Evolutionary conservation across 2,113 vertebrate species (phyloP).

Genomic region (Vidua chalybeata): DNA sequence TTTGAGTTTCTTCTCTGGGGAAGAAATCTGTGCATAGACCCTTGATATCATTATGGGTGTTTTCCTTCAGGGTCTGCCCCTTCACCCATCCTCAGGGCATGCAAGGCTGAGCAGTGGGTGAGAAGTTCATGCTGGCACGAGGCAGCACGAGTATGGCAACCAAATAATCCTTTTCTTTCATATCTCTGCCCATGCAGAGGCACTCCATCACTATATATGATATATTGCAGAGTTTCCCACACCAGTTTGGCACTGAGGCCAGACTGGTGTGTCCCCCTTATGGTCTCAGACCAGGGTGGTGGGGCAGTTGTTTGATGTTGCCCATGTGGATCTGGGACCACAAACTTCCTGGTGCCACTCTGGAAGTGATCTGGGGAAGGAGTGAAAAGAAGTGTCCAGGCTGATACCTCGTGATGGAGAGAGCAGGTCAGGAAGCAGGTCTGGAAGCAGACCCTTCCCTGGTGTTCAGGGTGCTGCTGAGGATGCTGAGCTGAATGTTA

Average conservation of each 20-base stretch:
- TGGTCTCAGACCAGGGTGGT: not conserved
- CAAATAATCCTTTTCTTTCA: not conserved
- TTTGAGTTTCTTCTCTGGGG: not conserved
- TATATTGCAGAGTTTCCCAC: not conserved
- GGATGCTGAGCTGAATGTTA: not conserved
- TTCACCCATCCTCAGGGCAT: not conserved
- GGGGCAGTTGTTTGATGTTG: not conserved
- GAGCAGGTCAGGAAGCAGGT: not conserved
- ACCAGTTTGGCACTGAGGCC: not conserved
- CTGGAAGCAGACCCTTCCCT: not conserved
- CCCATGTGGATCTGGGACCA: not conserved
- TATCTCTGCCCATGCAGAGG: not conserved
- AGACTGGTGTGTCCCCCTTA: not conserved
- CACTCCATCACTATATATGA: rapidly evolving
- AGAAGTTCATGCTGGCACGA: not conserved
- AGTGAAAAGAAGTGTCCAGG: not conserved
- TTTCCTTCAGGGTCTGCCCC: not conserved
- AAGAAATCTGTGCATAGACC: not conserved
- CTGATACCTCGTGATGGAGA: not conserved
- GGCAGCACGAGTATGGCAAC: not conserved
- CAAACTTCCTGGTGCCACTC: not conserved
- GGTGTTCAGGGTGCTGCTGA: not conserved
- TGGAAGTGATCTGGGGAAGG: not conserved
- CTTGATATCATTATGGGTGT: rapidly evolving
- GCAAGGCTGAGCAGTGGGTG: not conserved